Evolutionary conservation across 2,888 invertebrate species (phyloP).

Genomic region (Scelioninae gen. 2): DNA sequence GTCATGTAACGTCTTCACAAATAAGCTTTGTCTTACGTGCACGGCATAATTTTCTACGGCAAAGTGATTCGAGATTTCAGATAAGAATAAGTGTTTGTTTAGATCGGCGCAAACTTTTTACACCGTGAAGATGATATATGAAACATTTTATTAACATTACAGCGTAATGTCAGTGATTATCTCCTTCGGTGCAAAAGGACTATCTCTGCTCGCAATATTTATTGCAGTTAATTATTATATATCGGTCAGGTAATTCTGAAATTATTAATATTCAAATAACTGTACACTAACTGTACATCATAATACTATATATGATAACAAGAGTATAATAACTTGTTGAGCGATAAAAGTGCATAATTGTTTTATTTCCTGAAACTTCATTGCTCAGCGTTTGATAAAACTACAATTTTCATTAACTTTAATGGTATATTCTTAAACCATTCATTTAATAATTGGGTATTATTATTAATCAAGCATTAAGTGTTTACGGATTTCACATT

Average conservation of each 20-base stretch:
- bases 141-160: slow-evolving; percentile 18
- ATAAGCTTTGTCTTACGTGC: neutral
- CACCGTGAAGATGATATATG: slow-evolving; percentile 2
- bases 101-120: slow-evolving; percentile 16
- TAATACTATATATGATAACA: too few relatives aligned
- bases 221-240: neutral
- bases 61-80: slow-evolving; percentile 12
- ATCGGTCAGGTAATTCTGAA: neutral
- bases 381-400: too few relatives aligned
- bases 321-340: too few relatives aligned
- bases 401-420: too few relatives aligned
- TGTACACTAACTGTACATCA: too few relatives aligned
- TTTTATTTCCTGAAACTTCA: too few relatives aligned
- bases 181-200: neutral
- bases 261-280: slow-evolving; percentile 7
- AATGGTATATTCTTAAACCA: too few relatives aligned
- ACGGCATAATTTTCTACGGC: slow-evolving; percentile 14
- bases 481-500: too few relatives aligned
- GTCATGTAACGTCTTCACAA: slow-evolving; percentile 21
- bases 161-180: neutral
- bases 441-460: too few relatives aligned
- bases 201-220: neutral
- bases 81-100: slow-evolving; percentile 17
- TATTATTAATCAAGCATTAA: too few relatives aligned
- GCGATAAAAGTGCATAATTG: too few relatives aligned